Percentiles rank a stretch among this genome's conserved stretches.
Conservation (phyloP, 2,888 invertebrate species). For the Zaprionus bogoriensis region DNA sequence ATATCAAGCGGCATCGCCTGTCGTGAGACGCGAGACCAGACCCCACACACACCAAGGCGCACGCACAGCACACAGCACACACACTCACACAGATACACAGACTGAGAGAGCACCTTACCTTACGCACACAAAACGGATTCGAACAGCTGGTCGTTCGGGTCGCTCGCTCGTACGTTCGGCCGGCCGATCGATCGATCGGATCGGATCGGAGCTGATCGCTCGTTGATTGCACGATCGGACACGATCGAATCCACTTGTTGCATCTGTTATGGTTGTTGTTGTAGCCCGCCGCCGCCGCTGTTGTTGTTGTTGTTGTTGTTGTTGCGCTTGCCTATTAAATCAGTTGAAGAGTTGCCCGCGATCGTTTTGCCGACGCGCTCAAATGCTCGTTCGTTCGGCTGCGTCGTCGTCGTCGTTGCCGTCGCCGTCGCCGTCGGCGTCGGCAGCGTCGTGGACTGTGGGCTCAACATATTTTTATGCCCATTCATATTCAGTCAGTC, state of each 20-base stretch:
- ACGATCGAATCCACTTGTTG: slow-evolving; percentile 60
- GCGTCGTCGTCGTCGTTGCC: slow-evolving; percentile 19
- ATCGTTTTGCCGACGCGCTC: slow-evolving; percentile 48
- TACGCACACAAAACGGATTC: slow-evolving; percentile 70
- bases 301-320: slow-evolving; percentile 15
- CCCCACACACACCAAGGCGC: slow-evolving; percentile 50
- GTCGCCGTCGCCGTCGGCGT: slow-evolving; percentile 11
- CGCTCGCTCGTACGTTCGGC: slow-evolving; percentile 33
- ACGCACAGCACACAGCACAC: slow-evolving; percentile 4
- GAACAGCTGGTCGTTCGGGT: slow-evolving; percentile 66
- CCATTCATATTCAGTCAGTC: slow-evolving; percentile 66
- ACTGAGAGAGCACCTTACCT: slow-evolving; percentile 42
- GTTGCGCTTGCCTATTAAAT: slow-evolving; percentile 44
- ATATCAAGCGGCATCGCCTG: slow-evolving; percentile 52
- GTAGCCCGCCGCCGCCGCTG: too few species aligned
- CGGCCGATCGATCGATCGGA: slow-evolving; percentile 51
- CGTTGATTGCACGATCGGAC: slow-evolving; percentile 48
- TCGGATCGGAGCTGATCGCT: slow-evolving; percentile 20
- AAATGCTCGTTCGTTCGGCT: slow-evolving; percentile 35
- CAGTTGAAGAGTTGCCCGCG: slow-evolving; percentile 58
- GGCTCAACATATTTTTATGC: slow-evolving; percentile 48
- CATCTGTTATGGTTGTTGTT: slow-evolving; percentile 52
- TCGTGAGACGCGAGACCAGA: slow-evolving; percentile 56
- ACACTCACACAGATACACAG: slow-evolving; percentile 10
- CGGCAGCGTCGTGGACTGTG: slow-evolving; percentile 27